Evolutionary conservation across 2,113 vertebrate genomes (phyloP), one percentile per base, ranked within the genome.

Genomic region (Oplegnathus fasciatus): DNA sequence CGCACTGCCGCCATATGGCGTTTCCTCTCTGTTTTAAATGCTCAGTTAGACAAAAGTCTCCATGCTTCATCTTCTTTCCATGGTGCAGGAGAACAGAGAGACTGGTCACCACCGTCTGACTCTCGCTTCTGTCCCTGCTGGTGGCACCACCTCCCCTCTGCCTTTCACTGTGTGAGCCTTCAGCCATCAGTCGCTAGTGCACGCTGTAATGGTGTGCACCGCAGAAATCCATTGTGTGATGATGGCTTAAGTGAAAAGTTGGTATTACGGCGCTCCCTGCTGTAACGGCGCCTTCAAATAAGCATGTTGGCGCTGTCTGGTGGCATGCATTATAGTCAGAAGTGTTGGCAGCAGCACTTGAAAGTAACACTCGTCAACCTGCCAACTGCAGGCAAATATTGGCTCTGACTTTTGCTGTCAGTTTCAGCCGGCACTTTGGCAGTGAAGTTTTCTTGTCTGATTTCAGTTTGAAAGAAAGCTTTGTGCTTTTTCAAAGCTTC

Each of bases 311-410:
- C 84, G 66, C 54, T 30, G 28, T 70, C 75, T 85, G 75, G 65
- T 67, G 50, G 81, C 30, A 17, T 75, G 67, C 40, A 58, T 78
- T 69, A 64, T 28, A 74, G 84, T 84, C 61, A 20, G n/a, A 68
- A 46, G 44, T 74, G 61, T 65, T 89, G 88, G 89, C 89, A 89
- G 80, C 65, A 30, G 40, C 69, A 24, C 76, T 86, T 76, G 46
- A 87, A 78, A 84, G 79, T 85, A 78, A 74, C 80, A 28, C 69
- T 54, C 46, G 1, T 62, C 73, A 76, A 58, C 22, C 70, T 79
- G 88, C 86, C 88, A 90, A 89, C 69, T 79, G 76, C 28, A 58
- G 62, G 44, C 76, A 82, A 87, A 82, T 70, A 69, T 84, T 90
- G 89, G 83, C 87, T 48, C 75, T 26, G 81, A 28, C 2, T 34